phyloP scores from a whole-genome alignment of 2,113 vertebrate genomes.

The Mastomys natalensis region DNA sequence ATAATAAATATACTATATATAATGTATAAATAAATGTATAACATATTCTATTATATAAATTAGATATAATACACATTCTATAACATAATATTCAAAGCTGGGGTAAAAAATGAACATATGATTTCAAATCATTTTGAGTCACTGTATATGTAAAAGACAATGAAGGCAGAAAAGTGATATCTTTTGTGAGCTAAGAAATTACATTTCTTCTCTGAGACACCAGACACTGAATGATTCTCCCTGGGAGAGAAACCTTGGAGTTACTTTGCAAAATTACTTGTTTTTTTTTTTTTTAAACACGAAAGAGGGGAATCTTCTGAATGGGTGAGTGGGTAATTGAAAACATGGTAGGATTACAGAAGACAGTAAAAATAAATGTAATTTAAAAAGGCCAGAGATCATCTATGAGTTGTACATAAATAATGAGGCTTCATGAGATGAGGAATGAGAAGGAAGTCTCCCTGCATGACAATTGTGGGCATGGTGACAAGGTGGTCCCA shows the following conservation, averaged over 20 bases:
- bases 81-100: slow-evolving; percentile 53
- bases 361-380: slow-evolving; percentile 77
- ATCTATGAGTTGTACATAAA: slow-evolving; percentile 69
- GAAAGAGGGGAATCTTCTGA: slow-evolving; percentile 61
- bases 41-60: too few species aligned
- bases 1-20: too few species aligned
- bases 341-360: slow-evolving; percentile 71
- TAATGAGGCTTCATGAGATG: slow-evolving; percentile 73
- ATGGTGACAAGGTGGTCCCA: background rate
- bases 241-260: slow-evolving; percentile 78
- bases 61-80: too few species aligned
- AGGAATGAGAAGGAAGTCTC: slow-evolving; percentile 56
- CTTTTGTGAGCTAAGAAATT: slow-evolving; percentile 80
- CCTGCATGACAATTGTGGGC: background rate
- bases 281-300: slow-evolving; percentile 46
- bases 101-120: slow-evolving; percentile 82
- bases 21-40: too few species aligned
- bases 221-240: slow-evolving; percentile 70
- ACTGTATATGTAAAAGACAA: slow-evolving; percentile 35
- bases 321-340: slow-evolving; percentile 70
- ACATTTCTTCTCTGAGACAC: slow-evolving; percentile 75
- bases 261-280: slow-evolving; percentile 80
- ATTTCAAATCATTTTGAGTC: slow-evolving; percentile 84
- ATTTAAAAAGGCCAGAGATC: slow-evolving; percentile 75
- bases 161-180: slow-evolving; percentile 73